Percentiles rank a stretch among this genome's conserved stretches.
phyloP scores from a whole-genome alignment of 2,888 invertebrate genomes.

The Cerastis leucographa region DNA sequence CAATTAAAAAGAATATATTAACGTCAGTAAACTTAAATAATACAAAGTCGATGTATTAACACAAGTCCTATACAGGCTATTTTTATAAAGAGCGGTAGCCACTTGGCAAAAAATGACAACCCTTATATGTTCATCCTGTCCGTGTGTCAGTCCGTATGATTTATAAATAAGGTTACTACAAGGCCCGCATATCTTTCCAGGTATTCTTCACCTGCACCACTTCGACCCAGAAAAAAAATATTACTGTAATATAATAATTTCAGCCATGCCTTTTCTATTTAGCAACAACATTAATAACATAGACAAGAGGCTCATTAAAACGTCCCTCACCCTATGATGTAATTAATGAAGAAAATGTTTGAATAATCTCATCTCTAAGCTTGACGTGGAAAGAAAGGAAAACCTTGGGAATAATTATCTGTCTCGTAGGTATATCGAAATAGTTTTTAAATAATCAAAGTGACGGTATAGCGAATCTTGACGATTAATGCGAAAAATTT shows the following conservation, averaged over 20 bases:
- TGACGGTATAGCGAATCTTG: not conserved
- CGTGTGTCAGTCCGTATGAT: not conserved
- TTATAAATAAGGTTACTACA: not conserved
- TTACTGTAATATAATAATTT: not conserved
- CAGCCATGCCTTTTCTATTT: constrained; percentile 12
- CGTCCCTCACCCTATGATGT: constrained; percentile 28
- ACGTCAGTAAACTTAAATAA: not conserved
- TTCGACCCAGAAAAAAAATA: not conserved
- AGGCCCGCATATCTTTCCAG: not conserved
- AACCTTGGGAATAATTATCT: not conserved
- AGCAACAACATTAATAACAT: constrained; percentile 47
- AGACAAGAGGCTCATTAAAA: constrained; percentile 45
- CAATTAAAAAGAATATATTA: not conserved
- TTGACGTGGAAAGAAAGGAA: constrained; percentile 13
- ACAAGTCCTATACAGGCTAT: not conserved
- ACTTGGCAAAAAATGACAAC: not conserved
- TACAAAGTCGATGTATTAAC: not conserved
- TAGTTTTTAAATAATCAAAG: not conserved
- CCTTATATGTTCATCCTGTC: not conserved
- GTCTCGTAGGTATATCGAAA: not conserved
- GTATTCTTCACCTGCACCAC: not conserved
- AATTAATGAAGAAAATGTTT: constrained; percentile 50
- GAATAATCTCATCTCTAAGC: constrained; percentile 15
- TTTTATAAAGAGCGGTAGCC: no score
- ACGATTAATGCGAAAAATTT: no score